phyloP scores from a whole-genome alignment of 2,888 invertebrate genomes.

The Cosmopolites sordidus region DNA sequence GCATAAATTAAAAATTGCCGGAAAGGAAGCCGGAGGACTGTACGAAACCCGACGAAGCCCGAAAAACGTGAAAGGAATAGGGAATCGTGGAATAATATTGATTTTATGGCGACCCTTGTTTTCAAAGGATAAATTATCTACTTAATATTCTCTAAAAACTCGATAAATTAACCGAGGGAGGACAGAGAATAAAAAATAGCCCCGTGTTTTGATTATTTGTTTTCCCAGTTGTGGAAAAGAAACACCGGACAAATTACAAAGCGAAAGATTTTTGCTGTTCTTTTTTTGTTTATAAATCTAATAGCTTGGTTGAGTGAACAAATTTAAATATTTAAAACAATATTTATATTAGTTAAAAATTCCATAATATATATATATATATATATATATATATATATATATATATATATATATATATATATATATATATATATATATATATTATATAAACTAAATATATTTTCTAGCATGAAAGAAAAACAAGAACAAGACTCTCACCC shows the following conservation, averaged over 20 bases:
- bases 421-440: neutral
- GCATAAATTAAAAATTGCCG: no score
- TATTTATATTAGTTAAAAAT: no score
- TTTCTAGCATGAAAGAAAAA: no score
- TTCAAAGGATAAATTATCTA: conserved; percentile 24
- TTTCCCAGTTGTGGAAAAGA: neutral
- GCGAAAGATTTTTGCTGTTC: no score
- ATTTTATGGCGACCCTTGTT: conserved; percentile 25
- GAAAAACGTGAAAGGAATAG: conserved; percentile 15
- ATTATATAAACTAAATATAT: neutral
- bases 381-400: conserved; percentile 4
- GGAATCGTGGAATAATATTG: conserved; percentile 23
- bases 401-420: conserved; percentile 5
- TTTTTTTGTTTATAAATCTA: no score
- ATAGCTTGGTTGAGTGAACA: no score
- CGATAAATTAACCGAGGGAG: conserved; percentile 11
- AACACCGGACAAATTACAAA: no score
- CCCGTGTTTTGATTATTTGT: conserved; percentile 1
- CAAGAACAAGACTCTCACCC: no score
- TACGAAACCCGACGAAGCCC: conserved; percentile 4
- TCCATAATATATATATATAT: conserved; percentile 3
- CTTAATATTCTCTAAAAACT: conserved; percentile 27
- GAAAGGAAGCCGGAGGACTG: neutral
- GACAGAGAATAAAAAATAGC: neutral
- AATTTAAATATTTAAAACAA: no score